A percentile compares a stretch with the other conserved stretches of the same genome.
Conservation (phyloP, 2,888 invertebrate species). For the Neuroscelio doddi region DNA sequence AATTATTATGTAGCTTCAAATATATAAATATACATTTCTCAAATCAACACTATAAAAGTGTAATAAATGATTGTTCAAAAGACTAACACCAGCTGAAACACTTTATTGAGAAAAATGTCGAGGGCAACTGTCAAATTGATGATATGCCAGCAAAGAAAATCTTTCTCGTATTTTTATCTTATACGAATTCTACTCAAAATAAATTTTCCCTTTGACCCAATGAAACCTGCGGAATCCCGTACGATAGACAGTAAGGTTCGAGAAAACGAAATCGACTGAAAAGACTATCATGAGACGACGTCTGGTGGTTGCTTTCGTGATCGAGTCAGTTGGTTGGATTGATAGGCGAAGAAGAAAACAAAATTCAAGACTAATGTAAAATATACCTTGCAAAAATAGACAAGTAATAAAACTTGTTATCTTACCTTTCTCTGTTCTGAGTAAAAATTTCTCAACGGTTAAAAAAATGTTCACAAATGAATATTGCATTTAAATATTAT, state of each 20-base stretch:
- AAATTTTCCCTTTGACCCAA: conserved; percentile 9
- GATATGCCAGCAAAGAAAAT: neutral
- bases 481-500: too few relatives aligned
- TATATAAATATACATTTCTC: too few relatives aligned
- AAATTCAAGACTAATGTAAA: neutral
- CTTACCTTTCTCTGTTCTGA: too few relatives aligned
- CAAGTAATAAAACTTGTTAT: too few relatives aligned
- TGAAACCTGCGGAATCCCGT: conserved; percentile 2
- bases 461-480: too few relatives aligned
- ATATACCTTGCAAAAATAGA: too few relatives aligned
- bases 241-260: neutral
- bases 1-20: too few relatives aligned
- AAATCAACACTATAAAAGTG: too few relatives aligned
- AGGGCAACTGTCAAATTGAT: neutral
- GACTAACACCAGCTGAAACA: neutral
- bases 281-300: neutral
- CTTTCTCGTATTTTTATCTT: conserved; percentile 9
- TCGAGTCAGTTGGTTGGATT: neutral
- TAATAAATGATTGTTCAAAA: neutral
- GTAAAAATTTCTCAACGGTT: too few relatives aligned
- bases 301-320: neutral
- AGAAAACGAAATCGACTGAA: conserved; percentile 3
- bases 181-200: conserved; percentile 4
- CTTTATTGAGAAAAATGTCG: conserved; percentile 5
- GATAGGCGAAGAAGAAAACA: neutral